phyloP scores from a whole-genome alignment of 2,113 vertebrate species.

The Chrysemys picta region DNA sequence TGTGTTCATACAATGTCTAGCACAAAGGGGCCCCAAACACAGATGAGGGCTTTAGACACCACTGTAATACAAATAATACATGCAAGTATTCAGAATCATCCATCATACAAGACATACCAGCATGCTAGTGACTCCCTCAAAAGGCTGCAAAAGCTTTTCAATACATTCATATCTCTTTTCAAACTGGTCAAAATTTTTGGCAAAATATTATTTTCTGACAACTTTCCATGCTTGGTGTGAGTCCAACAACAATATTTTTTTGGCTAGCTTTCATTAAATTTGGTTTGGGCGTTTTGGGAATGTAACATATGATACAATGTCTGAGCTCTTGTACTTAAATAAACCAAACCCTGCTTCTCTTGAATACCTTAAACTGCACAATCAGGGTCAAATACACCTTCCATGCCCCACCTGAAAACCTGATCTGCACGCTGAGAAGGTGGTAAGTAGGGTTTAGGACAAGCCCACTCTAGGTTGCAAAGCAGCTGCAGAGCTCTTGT shows the following conservation, averaged over 20 bases:
- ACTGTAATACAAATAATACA: neutral
- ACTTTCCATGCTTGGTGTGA: fast-evolving
- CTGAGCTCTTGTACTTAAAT: neutral
- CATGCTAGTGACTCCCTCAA: neutral
- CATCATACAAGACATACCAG: neutral
- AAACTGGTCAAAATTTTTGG: neutral
- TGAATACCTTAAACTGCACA: neutral
- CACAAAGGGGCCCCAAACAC: neutral
- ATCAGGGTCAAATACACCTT: neutral
- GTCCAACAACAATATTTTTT: neutral
- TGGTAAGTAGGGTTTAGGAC: neutral
- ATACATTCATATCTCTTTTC: neutral
- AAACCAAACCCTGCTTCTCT: neutral
- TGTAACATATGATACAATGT: neutral
- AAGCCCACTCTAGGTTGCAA: neutral
- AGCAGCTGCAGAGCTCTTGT: neutral
- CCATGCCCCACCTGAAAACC: neutral
- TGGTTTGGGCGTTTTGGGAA: neutral
- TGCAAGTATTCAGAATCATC: neutral
- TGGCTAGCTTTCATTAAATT: neutral
- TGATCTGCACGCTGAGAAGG: neutral
- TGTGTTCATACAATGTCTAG: neutral
- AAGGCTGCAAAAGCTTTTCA: neutral
- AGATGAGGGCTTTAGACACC: neutral
- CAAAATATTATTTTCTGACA: fast-evolving